Evolutionary conservation across 2,888 invertebrate genomes (phyloP), one percentile per base, ranked within the genome.

Genomic region (Nysson spinosus): DNA sequence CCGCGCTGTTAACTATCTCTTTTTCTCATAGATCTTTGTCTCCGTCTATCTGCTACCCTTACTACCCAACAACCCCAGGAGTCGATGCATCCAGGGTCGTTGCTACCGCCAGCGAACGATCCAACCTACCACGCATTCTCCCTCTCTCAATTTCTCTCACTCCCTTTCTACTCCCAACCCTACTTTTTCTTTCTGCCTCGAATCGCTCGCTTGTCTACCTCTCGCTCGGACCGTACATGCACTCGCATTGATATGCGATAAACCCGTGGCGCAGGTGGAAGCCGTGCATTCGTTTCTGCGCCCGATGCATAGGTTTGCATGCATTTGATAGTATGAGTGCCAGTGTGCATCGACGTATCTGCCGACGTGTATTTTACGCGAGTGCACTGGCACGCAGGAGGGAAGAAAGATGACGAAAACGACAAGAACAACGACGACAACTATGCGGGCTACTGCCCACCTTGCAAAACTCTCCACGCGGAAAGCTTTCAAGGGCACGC

Each of bases 81-180:
- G 86, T 85, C 85, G 85, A 86, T 86, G 86, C 85, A 86, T 86
- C 85, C 86, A 85, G 86, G 86, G 85, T 86, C 86, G 86, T 86
- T 86, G 86, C 86, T 86, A 86, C 86, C 86, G 83, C 82, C 85
- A 85, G 83, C 84, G 81, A 85, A 84, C 85, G 85, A 85, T 83
- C 84, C 85, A 83, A 81, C 83, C 79, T 80, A 82, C 80, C 81
- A 71, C 75, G 72, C 77, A 51, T 54, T 67, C 69, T 14, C 39
- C 9, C 28, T 28, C 14, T 22, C 47, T 16, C 30, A 11, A 12
- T 1, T 22, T 32, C 42, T 14, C n/a, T 20, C 44, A 5, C 12
- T 44, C 12, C 44, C 16, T 14, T 26, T 6, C 28, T 20, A 1
- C 17, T 9, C 9, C 22, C 22, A 4, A 16, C 12, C 9, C 28